Base-by-base conservation (phyloP, 2,113 vertebrate species). In the Chlamydotis undulata region DNA sequence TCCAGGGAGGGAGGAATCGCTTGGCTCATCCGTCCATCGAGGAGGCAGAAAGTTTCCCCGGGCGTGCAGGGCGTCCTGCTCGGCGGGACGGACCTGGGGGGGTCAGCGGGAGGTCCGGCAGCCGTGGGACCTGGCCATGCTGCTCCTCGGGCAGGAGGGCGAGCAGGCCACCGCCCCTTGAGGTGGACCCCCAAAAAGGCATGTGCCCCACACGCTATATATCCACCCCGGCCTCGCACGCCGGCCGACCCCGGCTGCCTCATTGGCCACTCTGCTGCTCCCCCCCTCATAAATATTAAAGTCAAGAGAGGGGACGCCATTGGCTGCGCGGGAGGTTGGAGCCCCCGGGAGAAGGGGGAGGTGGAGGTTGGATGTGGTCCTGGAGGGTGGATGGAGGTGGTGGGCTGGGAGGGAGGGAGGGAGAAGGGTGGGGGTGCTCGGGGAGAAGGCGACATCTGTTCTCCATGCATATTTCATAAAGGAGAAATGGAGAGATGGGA, bases 381-480 rank as follows among this genome's bases (percentile, higher is more conserved):
- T 96, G 93, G 85, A 89, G 89, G 97, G 97, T 96, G 93, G 91
- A 82, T 78, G 70, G 86, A 31, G 96, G 96, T 89, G 97, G 94
- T 89, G 85, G 91, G 78, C 26, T 50, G 87, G 47, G 52, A 22
- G 45, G 43, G 65, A 60, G 95, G 95, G 91, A 12, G 95, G 95
- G 91, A 12, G 91, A 94, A 79, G 97, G 92, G 88, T 67, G 95
- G 96, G 94, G 94, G 93, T 87, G 97, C 91, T 74, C 56, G 15
- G 96, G 96, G 92, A 94, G 88, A 69, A 73, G 93, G 85, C 81
- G 98, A 97, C 98, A 98, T 98, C 98, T 98, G 98, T 97, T 98
- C 97, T 55, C 95, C 97, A 97, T 95, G 97, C 97, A 98, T 98
- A 97, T 98, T 98, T 98, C 97, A 98, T 98, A 97, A 98, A 97